Evolutionary conservation across 2,888 invertebrate species (phyloP), one percentile per base, ranked within the genome.

Genomic region (Plemyria rubiginata): DNA sequence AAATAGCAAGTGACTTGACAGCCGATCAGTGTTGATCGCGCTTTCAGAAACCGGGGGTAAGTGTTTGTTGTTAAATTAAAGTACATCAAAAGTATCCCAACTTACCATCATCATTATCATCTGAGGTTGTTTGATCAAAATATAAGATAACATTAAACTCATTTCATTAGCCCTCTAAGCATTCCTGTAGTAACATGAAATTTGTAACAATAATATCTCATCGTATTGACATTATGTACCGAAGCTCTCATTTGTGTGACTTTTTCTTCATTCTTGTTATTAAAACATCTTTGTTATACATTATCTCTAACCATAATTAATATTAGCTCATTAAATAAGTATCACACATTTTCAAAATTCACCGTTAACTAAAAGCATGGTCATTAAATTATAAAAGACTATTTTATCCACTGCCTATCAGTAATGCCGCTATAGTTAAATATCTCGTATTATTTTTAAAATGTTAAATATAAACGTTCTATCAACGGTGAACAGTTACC

Each of bases 401-500:
- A 58, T 71, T 76, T 64, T 72, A 73, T 80, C 72, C 84, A 88
- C 86, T 89, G 89, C 87, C 87, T 86, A 73, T 81, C 78, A 78
- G 78, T 53, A 60, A 66, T 85, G 83, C 83, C 84, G 83, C 84
- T 86, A 86, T 85, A 71, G 78, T 85, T 74, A 16, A 81, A 79
- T 78, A 73, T 51, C 54, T 85, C 76, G 79, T 88, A 84, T 86
- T 88, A 86, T 83, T 85, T 81, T 79, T 85, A 89, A 22, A 89
- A 86, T 86, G 79, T 85, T 87, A 85, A 82, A 82, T 82, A 85
- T 84, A 85, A 86, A 88, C 87, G 92, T 91, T 90, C 87, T 88
- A 88, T 76, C 92, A 92, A 92, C 92, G 92, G 92, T 92, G 92
- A 92, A 90, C 87, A 86, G 92, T 92, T 92, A 92, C 92, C 92